Evolutionary conservation across 2,797 vertebrate species (phyloP).

Genomic region (Spea hammondii): DNA sequence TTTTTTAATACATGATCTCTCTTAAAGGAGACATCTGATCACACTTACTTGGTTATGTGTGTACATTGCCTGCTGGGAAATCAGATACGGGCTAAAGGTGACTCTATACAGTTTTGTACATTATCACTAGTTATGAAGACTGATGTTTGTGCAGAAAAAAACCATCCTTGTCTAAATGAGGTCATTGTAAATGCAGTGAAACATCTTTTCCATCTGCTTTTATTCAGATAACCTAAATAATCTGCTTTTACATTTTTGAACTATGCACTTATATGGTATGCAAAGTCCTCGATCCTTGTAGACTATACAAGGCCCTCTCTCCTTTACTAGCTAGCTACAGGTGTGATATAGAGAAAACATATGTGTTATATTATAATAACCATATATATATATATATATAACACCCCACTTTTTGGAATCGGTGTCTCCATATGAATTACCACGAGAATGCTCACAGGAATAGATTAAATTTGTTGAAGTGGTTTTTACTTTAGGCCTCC

Average conservation of each 20-base stretch:
- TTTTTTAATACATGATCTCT: too few relatives aligned
- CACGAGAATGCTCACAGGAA: neutral
- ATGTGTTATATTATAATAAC: neutral
- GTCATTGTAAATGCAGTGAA: neutral
- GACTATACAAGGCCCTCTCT: neutral
- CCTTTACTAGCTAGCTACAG: neutral
- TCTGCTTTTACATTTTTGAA: neutral
- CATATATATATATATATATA: neutral
- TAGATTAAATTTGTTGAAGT: neutral
- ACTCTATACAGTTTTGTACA: neutral
- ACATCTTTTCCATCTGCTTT: slow-evolving; percentile 1
- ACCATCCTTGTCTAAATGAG: neutral
- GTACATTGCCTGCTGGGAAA: neutral
- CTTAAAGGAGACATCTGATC: too few relatives aligned
- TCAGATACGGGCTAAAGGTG: neutral
- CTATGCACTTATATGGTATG: neutral
- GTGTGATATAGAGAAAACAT: neutral
- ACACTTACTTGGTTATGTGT: neutral
- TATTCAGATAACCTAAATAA: slow-evolving; percentile 12
- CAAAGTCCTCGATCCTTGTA: neutral
- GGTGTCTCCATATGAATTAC: neutral
- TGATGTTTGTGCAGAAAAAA: neutral
- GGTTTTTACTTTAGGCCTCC: neutral
- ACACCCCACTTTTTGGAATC: neutral
- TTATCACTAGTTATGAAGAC: neutral